Evolutionary conservation across 2,113 vertebrate genomes (phyloP), one percentile per base, ranked within the genome.

Genomic region (Phaethon lepturus): DNA sequence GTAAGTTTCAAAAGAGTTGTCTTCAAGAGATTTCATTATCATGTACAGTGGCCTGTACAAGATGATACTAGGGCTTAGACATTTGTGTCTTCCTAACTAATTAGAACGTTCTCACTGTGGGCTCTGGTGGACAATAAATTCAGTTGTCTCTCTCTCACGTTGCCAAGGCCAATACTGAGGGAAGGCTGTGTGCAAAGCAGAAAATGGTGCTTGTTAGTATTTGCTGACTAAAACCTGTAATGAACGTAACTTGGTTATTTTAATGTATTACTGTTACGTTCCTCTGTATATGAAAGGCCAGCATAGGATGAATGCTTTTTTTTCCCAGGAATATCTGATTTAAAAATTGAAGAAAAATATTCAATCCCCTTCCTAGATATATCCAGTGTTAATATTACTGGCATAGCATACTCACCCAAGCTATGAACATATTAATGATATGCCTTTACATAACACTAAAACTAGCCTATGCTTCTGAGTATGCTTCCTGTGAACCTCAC

Each of bases 91-190:
- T 88, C 12, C 10, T 85, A 59, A 91, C 13, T 45, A 53, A 62
- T 79, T 68, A 75, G 35, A 68, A 45, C 44, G 7, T 63, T 52
- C 40, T 73, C 42, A 75, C 2, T 24, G 13, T 62, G 60, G 26
- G 40, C 47, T 85, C 81, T 88, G 62, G 31, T 94, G 66, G 31
- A 38, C 59, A 90, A 76, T 45, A 92, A 86, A 95, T 86, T 77
- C 45, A 77, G 35, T 86, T 86, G 77, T 33, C 25, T 71, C 38
- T 59, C 40, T 71, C 38, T 59, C 40, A 73, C 66, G n/a, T 59
- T 94, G 29, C 25, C 28, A 31, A 63, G 59, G 60, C 68, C 38
- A 77, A 2, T 31, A 13, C 42, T 67, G 62, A 60, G 19, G 44
- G 66, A 89, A 44, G 58, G 26, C 35, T 81, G 16, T 63, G 62